These are phyloP conservation scores for Ciona savignyi DNA, from an alignment of 23 tunicate species.

Conservation along the genomic window DNA sequence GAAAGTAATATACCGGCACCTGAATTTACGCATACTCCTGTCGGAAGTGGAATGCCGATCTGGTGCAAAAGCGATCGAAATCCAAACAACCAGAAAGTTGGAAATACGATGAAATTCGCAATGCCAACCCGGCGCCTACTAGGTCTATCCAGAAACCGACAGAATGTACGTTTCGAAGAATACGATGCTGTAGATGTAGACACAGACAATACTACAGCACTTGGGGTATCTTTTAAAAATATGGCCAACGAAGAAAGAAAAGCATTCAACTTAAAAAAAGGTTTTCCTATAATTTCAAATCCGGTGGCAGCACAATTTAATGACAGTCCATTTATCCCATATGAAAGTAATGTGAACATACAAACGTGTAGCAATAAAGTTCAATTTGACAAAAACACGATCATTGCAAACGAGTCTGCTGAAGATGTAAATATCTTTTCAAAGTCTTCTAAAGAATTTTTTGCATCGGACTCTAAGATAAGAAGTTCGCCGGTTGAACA, in stretches of 20 bases:
- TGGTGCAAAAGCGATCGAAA: not conserved
- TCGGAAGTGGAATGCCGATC: not conserved
- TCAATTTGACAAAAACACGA: not conserved
- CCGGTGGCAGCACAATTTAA: not conserved
- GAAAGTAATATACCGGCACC: not conserved
- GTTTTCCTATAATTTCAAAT: too few relatives aligned
- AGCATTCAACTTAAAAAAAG: not conserved
- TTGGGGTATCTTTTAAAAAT: not conserved
- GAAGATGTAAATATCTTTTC: not conserved
- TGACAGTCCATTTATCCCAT: not conserved
- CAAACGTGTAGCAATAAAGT: not conserved
- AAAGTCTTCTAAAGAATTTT: slow-evolving; percentile 2
- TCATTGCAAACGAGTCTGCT: not conserved
- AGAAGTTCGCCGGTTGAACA: not conserved
- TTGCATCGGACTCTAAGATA: not conserved
- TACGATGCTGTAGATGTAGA: not conserved
- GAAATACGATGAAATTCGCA: not conserved
- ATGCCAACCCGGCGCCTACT: not conserved
- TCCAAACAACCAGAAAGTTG: not conserved
- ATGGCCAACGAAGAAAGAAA: not conserved
- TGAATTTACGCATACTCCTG: not conserved
- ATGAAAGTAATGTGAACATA: not conserved
- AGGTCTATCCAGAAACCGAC: not conserved
- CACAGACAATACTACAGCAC: not conserved
- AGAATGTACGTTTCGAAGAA: not conserved